A percentile compares a stretch with the other conserved stretches of the same genome.
phyloP scores from a whole-genome alignment of 2,888 invertebrate species.

The Portevinia maculata region DNA sequence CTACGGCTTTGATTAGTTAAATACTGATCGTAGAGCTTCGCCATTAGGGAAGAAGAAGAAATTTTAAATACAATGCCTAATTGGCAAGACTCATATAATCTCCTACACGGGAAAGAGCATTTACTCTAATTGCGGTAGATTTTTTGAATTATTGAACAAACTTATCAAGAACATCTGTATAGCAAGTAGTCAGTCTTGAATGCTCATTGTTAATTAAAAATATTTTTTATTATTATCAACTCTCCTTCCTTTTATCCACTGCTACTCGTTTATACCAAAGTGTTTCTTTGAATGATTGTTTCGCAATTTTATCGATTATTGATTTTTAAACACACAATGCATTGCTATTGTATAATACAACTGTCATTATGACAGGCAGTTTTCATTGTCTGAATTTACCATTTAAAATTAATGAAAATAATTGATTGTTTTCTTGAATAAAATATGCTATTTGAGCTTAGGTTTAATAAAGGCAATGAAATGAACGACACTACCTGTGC shows the following conservation, averaged over 20 bases:
- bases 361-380: constrained; percentile 1
- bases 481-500: no score
- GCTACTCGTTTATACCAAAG: not conserved
- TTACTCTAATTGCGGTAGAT: not conserved
- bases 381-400: constrained; percentile 12
- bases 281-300: not conserved
- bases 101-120: constrained; percentile 2
- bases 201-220: not conserved
- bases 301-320: constrained; percentile 16
- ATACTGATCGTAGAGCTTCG: no score
- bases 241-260: not conserved
- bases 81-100: no score
- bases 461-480: no score
- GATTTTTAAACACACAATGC: constrained; percentile 5
- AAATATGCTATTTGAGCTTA: no score
- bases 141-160: constrained; percentile 16
- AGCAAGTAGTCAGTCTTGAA: not conserved
- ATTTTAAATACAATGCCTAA: no score
- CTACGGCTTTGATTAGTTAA: no score
- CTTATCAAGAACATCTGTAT: not conserved
- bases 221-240: not conserved
- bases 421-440: constrained; percentile 17
- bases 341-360: not conserved
- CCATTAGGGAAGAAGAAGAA: no score
- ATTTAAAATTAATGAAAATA: constrained; percentile 29